A percentile compares a stretch with the other conserved stretches of the same genome.
Evolutionary conservation across 2,888 invertebrate genomes (phyloP).

Genomic region (Agrochola lychnidis): DNA sequence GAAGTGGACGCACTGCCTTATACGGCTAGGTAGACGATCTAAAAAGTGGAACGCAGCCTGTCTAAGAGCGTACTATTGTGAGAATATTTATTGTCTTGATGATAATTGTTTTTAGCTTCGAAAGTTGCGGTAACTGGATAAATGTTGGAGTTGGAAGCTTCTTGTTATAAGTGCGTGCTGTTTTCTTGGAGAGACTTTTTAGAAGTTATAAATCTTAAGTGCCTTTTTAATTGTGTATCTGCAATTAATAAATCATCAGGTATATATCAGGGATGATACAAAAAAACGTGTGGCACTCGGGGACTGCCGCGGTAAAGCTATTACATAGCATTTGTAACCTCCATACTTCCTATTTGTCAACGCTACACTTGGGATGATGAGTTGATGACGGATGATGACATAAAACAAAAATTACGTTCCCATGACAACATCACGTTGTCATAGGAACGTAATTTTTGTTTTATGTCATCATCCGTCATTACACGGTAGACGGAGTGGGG

Average conservation of each 20-base stretch:
- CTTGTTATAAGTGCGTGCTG: conserved; percentile 21
- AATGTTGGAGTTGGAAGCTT: conserved; percentile 47
- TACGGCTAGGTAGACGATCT: conserved; percentile 73
- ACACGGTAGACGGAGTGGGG: no score
- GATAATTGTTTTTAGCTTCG: conserved; percentile 67
- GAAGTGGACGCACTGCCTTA: conserved; percentile 73
- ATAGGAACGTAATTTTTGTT: no score
- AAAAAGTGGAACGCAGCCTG: conserved; percentile 76
- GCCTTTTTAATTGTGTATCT: background rate
- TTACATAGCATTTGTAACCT: no score
- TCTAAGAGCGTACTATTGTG: conserved; percentile 63
- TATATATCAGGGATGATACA: background rate
- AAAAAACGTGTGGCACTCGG: no score
- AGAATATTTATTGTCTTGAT: conserved; percentile 65
- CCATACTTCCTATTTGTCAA: no score
- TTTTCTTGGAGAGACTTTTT: conserved; percentile 31
- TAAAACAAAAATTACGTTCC: no score
- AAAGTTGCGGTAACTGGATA: conserved; percentile 60
- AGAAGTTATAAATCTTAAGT: background rate
- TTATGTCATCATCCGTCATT: no score
- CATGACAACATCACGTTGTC: no score
- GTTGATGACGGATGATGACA: no score
- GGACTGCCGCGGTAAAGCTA: no score
- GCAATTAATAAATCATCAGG: no score
- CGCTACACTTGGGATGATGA: no score